Base-by-base conservation (phyloP, 2,888 invertebrate species). In the Tuberolachnus salignus region DNA sequence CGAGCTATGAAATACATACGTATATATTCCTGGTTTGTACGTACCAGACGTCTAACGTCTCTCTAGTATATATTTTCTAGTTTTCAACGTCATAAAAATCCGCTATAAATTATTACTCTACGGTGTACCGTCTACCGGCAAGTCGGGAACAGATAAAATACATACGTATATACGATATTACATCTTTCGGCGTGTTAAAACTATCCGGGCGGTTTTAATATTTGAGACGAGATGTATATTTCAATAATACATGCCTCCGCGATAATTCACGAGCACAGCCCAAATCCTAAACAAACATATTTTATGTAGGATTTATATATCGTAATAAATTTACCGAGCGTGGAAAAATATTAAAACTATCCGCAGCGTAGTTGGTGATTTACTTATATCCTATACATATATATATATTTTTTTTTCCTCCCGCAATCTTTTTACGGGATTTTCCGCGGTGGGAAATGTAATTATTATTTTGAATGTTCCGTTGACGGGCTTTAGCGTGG, bases 391-490 rank as follows among this genome's bases (percentile, higher is more conserved):
- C 70, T 16, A 1, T n/a, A n/a, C n/a, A n/a, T n/a, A n/a, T n/a
- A n/a, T n/a, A n/a, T n/a, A n/a, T n/a, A n/a, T 70, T 55, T 34
- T 34, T 34, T 64, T 19, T 57, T 23, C 0, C 23, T 21, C 21
- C 26, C 11, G 59, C 46, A 34, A 34, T 34, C 34, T 34, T 34
- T 34, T 70, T 13, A 19, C 2, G 16, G 61, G 51, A 63, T 51
- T 73, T 63, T 73, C 63, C 51, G 63, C 51, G 63, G 51, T 63
- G 42, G n/a, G 42, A 73, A 73, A 73, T 23, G 63, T 73, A 63
- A 73, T 63, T 51, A 73, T 73, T 73, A 70, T 57, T 70, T n/a
- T n/a, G n/a, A n/a, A 63, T 63, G 63, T 63, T 42, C 63, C 73
- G 73, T 63, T 34, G 73, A 63, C 73, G 51, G 73, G 73, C 73